Evolutionary conservation across 2,113 vertebrate species (phyloP).

Genomic region (Rhea americana): DNA sequence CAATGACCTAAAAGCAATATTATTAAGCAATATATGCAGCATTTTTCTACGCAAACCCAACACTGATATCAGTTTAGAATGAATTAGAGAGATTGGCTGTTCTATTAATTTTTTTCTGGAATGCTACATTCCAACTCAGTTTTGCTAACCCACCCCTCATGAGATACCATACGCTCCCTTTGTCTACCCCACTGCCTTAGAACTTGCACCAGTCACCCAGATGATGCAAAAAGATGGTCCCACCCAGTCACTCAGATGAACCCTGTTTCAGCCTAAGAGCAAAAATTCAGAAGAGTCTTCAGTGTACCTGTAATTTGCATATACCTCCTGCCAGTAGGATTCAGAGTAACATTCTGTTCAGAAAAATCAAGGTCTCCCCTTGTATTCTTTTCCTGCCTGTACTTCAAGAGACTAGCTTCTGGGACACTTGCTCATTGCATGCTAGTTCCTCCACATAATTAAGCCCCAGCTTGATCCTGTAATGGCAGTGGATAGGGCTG

Average conservation of each 20-base stretch:
- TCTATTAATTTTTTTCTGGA: background rate
- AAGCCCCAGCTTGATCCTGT: background rate
- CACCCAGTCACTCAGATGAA: background rate
- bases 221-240: background rate
- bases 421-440: background rate
- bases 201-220: background rate
- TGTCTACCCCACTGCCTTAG: background rate
- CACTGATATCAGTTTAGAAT: background rate
- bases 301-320: background rate
- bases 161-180: background rate
- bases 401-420: background rate
- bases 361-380: background rate
- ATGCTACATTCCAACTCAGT: background rate
- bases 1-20: background rate
- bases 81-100: background rate
- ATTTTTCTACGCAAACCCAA: background rate
- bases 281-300: background rate
- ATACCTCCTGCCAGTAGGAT: background rate
- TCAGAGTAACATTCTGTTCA: background rate
- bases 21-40: background rate
- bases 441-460: background rate
- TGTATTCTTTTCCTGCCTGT: background rate
- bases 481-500: background rate
- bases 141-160: background rate
- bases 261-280: background rate